Evolutionary conservation across 2,113 vertebrate genomes (phyloP).

Genomic region (Bubo scandiacus): DNA sequence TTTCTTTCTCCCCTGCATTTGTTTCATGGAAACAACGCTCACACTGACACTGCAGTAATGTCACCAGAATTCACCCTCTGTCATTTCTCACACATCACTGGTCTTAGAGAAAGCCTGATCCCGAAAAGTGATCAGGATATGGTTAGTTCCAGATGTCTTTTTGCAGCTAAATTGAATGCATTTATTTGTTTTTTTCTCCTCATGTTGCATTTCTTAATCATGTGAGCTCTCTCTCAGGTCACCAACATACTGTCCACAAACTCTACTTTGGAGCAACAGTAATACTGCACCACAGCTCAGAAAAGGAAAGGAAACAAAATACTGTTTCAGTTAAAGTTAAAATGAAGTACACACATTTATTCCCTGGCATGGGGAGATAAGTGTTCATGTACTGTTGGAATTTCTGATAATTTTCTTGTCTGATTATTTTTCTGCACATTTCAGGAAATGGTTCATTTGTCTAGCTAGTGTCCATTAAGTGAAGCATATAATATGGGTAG

Average conservation of each 20-base stretch:
- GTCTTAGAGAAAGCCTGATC: neutral
- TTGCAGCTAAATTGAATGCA: neutral
- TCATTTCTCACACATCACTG: neutral
- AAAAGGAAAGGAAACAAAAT: neutral
- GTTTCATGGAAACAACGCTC: neutral
- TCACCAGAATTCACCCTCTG: neutral
- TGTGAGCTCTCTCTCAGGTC: neutral
- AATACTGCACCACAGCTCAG: neutral
- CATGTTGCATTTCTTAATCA: neutral
- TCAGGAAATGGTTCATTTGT: slow-evolving; percentile 52
- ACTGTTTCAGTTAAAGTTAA: neutral
- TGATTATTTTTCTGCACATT: slow-evolving; percentile 47
- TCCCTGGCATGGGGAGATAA: neutral
- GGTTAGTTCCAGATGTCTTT: neutral
- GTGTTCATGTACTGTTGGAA: neutral
- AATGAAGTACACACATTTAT: neutral
- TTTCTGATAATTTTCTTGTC: neutral
- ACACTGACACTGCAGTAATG: neutral
- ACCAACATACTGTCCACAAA: neutral
- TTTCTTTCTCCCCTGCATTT: neutral
- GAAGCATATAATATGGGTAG: neutral
- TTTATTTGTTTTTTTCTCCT: neutral
- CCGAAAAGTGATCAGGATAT: neutral
- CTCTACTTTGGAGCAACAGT: neutral
- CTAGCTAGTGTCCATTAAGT: slow-evolving; percentile 7